phyloP scores from a whole-genome alignment of 1,140 invertebrate species.

The Drosophila miranda region DNA sequence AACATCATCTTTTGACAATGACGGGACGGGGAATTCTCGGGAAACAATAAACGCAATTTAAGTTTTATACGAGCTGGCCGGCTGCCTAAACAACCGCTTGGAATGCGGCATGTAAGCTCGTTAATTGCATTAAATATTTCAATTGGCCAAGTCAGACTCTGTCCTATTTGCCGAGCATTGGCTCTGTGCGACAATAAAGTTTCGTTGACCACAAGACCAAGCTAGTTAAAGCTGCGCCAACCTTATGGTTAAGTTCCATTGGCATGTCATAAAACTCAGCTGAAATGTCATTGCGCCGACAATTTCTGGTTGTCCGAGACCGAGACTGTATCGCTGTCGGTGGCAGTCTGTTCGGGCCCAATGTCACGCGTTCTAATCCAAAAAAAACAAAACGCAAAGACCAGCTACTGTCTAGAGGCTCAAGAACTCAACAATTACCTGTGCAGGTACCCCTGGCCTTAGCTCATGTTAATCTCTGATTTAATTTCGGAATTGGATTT shows the following conservation, averaged over 20 bases:
- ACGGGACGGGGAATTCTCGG: not conserved
- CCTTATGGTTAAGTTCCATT: slow-evolving; percentile 43
- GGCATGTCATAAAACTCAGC: slow-evolving; percentile 42
- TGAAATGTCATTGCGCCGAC: slow-evolving; percentile 56
- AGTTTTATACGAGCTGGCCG: slow-evolving; percentile 18
- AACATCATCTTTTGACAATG: not conserved
- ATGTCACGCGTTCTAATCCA: slow-evolving; percentile 48
- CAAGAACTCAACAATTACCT: slow-evolving; percentile 47
- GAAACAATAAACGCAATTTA: not conserved
- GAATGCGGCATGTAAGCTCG: slow-evolving; percentile 37
- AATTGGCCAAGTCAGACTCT: slow-evolving; percentile 27
- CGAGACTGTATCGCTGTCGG: slow-evolving; percentile 17
- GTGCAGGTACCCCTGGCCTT: slow-evolving; percentile 39
- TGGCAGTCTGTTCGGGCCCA: slow-evolving; percentile 20
- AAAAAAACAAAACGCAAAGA: slow-evolving; percentile 15
- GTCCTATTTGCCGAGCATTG: slow-evolving; percentile 40
- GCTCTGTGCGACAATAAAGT: not conserved
- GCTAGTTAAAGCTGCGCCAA: slow-evolving; percentile 28
- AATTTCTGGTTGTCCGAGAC: slow-evolving; percentile 45
- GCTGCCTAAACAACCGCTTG: slow-evolving; percentile 25
- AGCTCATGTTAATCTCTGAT: slow-evolving; percentile 45
- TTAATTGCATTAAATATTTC: slow-evolving; percentile 44
- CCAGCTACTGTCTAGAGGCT: slow-evolving; percentile 28
- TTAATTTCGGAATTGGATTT: slow-evolving; percentile 32
- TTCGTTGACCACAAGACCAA: slow-evolving; percentile 10